Percentiles rank a stretch among this genome's conserved stretches.
Evolutionary conservation across 2,888 invertebrate genomes (phyloP).

Genomic region (Anticlea derivata): DNA sequence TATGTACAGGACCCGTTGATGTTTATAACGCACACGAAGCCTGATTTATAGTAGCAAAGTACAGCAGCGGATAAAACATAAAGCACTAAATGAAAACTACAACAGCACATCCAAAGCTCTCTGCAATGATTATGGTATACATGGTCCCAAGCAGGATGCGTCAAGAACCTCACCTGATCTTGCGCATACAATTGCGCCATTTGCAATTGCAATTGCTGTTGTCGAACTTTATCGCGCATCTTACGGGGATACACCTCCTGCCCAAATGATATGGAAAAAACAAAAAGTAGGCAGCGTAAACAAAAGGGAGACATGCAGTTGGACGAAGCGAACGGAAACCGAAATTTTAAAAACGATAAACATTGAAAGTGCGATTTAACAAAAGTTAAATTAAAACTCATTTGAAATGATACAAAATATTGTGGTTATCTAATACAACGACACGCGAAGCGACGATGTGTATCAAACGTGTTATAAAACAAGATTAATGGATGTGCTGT

Average conservation of each 20-base stretch:
- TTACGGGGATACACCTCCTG: constrained; percentile 92
- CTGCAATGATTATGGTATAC: constrained; percentile 56
- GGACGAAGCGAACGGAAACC: constrained; percentile 55
- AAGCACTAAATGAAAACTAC: constrained; percentile 72
- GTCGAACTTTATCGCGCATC: constrained; percentile 91
- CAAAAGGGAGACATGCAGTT: constrained; percentile 81
- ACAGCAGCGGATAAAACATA: constrained; percentile 56
- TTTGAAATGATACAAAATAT: constrained; percentile 51
- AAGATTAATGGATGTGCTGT: constrained; percentile 76
- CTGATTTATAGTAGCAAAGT: constrained; percentile 57
- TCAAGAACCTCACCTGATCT: constrained; percentile 80
- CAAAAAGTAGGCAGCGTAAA: constrained; percentile 83
- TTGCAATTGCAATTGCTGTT: constrained; percentile 86
- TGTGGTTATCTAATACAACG: constrained; percentile 71
- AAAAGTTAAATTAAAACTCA: constrained; percentile 56
- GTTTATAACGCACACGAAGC: constrained; percentile 44
- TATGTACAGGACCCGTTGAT: constrained; percentile 14
- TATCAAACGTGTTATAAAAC: constrained; percentile 55
- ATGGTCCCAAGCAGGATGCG: constrained; percentile 73
- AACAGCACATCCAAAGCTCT: constrained; percentile 83
- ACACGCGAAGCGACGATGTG: constrained; percentile 67
- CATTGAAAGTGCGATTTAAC: constrained; percentile 53
- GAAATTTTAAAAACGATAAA: constrained; percentile 47
- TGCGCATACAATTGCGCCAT: constrained; percentile 83
- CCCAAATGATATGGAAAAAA: constrained; percentile 84